Percentiles rank a stretch among this genome's conserved stretches.
These are phyloP conservation scores for Philotrypesis tridentata DNA, from an alignment of 1,140 invertebrate species.

Conservation along the genomic window DNA sequence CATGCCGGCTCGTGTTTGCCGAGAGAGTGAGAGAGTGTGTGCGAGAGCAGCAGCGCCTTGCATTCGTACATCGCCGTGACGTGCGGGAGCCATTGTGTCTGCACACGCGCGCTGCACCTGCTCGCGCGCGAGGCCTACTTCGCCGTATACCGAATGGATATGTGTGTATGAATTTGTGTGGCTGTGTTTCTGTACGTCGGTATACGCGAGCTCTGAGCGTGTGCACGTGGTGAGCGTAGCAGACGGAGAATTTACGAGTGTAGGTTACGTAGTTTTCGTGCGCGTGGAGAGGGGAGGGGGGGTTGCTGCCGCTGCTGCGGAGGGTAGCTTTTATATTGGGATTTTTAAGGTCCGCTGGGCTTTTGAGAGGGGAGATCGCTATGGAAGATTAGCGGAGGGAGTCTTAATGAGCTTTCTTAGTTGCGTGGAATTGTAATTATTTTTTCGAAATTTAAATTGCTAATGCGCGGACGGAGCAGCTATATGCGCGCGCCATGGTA, in stretches of 20 bases:
- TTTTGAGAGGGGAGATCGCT: background rate
- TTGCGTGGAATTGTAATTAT: background rate
- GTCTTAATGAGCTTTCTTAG: background rate
- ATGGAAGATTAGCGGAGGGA: background rate
- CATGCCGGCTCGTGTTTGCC: background rate
- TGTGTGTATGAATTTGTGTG: too few relatives aligned
- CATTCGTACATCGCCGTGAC: background rate
- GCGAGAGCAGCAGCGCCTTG: background rate
- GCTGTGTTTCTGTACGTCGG: too few relatives aligned
- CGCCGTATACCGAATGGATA: background rate
- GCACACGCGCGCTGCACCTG: background rate
- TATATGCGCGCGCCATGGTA: too few relatives aligned
- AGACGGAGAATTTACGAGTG: background rate
- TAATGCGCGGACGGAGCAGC: background rate
- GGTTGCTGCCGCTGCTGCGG: too few relatives aligned
- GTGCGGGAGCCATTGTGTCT: background rate
- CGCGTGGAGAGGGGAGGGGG: too few relatives aligned
- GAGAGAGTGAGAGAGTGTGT: too few relatives aligned
- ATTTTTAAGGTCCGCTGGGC: background rate
- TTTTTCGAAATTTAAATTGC: background rate
- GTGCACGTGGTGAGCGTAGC: too few relatives aligned
- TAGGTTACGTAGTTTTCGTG: background rate
- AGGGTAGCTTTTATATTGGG: too few relatives aligned
- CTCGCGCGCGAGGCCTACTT: slow-evolving; percentile 6
- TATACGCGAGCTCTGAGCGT: too few relatives aligned